A percentile compares a stretch with the other conserved stretches of the same genome.
Evolutionary conservation across 1,140 invertebrate genomes (phyloP).

Genomic region (Geopemphigus sp.): DNA sequence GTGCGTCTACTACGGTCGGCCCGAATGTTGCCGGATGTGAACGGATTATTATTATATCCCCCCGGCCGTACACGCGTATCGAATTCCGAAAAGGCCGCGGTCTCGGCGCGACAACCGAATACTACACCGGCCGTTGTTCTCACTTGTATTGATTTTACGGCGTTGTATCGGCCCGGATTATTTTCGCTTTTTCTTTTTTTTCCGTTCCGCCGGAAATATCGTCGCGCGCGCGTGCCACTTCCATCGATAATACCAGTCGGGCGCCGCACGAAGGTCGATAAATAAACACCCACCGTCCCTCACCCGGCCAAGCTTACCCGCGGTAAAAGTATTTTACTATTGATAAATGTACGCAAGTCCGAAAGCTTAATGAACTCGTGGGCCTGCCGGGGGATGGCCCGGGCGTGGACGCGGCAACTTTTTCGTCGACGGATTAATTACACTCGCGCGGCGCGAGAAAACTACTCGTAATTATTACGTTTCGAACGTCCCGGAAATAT

Average conservation of each 20-base stretch:
- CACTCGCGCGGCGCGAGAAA: not conserved
- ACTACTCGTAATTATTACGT: too few species aligned
- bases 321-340: conserved; percentile 7
- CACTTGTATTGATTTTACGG: not conserved
- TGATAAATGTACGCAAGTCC: conserved; percentile 15
- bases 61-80: too few species aligned
- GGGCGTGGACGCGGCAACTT: conserved; percentile 2
- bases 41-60: too few species aligned
- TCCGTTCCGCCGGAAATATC: not conserved
- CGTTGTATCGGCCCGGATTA: not conserved
- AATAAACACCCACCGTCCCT: too few species aligned
- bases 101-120: too few species aligned
- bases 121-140: too few species aligned
- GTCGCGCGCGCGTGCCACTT: not conserved
- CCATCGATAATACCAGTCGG: not conserved
- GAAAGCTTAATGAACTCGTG: conserved; percentile 3
- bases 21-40: not conserved
- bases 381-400: not conserved
- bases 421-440: conserved; percentile 6
- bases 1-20: too few species aligned
- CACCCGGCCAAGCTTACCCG: not conserved
- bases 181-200: too few species aligned
- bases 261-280: conserved; percentile 3
- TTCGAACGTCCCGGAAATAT: too few species aligned
- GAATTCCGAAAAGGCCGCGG: not conserved